A percentile compares a stretch with the other conserved stretches of the same genome.
Conservation (phyloP, 2,888 invertebrate species). For the Troides helena region DNA sequence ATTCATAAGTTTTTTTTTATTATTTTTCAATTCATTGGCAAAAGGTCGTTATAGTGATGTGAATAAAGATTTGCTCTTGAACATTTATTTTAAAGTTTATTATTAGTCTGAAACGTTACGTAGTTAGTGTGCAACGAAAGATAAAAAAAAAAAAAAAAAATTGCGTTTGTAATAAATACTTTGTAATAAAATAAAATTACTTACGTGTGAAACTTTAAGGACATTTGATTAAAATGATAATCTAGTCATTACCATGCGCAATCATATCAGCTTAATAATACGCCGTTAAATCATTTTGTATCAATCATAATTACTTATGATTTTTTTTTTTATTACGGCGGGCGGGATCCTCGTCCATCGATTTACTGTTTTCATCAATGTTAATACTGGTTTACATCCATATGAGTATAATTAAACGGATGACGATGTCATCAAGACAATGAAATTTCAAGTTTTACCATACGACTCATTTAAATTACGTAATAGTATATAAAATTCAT, state of each 20-base stretch:
- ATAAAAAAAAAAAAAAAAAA: too few relatives aligned
- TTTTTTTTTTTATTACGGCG: conserved; percentile 16
- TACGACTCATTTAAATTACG: conserved; percentile 33
- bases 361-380: conserved; percentile 12
- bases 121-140: too few relatives aligned
- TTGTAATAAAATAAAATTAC: too few relatives aligned
- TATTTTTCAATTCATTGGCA: too few relatives aligned
- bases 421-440: conserved; percentile 43
- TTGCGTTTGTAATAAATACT: too few relatives aligned
- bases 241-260: background rate
- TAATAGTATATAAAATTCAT: conserved; percentile 16
- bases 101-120: too few relatives aligned
- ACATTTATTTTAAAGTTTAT: too few relatives aligned
- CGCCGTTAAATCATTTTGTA: conserved; percentile 10
- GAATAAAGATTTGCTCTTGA: too few relatives aligned
- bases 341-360: conserved; percentile 15
- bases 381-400: conserved; percentile 44
- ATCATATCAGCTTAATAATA: conserved; percentile 2
- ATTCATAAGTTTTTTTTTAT: too few relatives aligned
- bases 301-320: conserved; percentile 19
- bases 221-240: background rate
- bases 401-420: conserved; percentile 53
- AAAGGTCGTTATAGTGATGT: too few relatives aligned
- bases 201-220: background rate
- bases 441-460: conserved; percentile 45